phyloP scores from a whole-genome alignment of 2,888 invertebrate genomes.

The Eledona agricola region DNA sequence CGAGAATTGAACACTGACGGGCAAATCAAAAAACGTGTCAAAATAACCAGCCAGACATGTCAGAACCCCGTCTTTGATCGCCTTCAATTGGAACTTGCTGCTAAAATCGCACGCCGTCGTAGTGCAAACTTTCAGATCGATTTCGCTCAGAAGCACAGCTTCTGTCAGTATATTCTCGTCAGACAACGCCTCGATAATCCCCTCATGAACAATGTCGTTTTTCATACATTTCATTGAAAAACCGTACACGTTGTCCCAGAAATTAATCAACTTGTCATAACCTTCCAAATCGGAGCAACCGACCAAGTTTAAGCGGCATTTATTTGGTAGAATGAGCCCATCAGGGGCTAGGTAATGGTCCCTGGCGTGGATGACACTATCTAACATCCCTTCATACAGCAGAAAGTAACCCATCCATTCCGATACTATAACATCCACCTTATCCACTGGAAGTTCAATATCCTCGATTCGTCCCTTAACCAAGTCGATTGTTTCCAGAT shows the following conservation, averaged over 20 bases:
- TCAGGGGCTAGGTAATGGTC: constrained; percentile 80
- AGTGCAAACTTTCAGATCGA: constrained; percentile 80
- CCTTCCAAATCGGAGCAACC: constrained; percentile 81
- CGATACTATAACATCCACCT: constrained; percentile 92
- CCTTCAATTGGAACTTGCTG: constrained; percentile 73
- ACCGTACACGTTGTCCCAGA: constrained; percentile 94
- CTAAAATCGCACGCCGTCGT: constrained; percentile 77
- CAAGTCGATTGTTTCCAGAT: constrained; percentile 76
- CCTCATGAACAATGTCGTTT: constrained; percentile 81
- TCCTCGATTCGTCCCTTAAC: constrained; percentile 90
- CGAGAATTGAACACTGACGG: constrained; percentile 73
- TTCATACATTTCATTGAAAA: constrained; percentile 94
- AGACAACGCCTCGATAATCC: constrained; percentile 74
- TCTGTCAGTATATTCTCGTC: constrained; percentile 73
- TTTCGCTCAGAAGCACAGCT: constrained; percentile 71
- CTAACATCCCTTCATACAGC: constrained; percentile 95
- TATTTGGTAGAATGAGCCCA: constrained; percentile 84
- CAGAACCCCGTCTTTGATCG: constrained; percentile 72
- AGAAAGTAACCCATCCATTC: constrained; percentile 99
- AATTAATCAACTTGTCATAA: constrained; percentile 77
- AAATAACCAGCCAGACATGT: constrained; percentile 92
- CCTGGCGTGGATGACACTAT: constrained; percentile 89
- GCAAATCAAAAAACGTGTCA: constrained; percentile 84
- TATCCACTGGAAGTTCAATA: constrained; percentile 75
- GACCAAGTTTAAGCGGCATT: constrained; percentile 82